Evolutionary conservation across 2,888 invertebrate species (phyloP), one percentile per base, ranked within the genome.

Genomic region (Athetis lepigone): DNA sequence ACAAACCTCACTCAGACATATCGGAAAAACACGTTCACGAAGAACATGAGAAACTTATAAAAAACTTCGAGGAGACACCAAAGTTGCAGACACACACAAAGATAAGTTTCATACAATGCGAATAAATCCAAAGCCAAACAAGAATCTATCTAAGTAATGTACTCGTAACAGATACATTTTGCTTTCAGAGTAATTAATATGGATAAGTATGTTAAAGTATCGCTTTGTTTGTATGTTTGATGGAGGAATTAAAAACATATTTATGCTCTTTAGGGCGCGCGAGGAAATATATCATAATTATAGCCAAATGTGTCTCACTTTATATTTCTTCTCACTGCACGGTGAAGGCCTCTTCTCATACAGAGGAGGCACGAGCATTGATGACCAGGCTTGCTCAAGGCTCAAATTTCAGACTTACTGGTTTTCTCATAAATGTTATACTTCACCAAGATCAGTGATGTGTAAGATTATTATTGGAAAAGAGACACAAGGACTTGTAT

Each of bases 21-120:
- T n/a, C n/a, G 7, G 33, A 57, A 40, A 57, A 40, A 40, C 37
- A 9, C 40, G 9, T 39, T 5, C n/a, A 1, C 9, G 4, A 13
- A 2, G 13, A 27, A 27, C 3, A 19, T 3, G 16, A 37, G n/a
- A n/a, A n/a, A n/a, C n/a, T n/a, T n/a, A 39, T 5, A 27, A 3
- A 21, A 54, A 58, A 40, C 16, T 59, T 43, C 4, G 0, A 25
- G 9, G 4, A 25, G 13, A 43, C 19, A 60, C 27, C 3, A 27
- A 59, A 60, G 60, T 25, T 37, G 16, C 36, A 43, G 33, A 13
- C 36, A 0, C 13, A 25, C 43, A 16, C 23, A 16, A n/a, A n/a
- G n/a, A n/a, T 58, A 29, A 18, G 23, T 51, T 51, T 13, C 16
- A 16, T 29, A 33, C 18, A 58, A 13, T 43, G 16, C 36, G 19